Evolutionary conservation across 2,888 invertebrate genomes (phyloP), one percentile per base, ranked within the genome.

Genomic region (Xiphydria camelus): DNA sequence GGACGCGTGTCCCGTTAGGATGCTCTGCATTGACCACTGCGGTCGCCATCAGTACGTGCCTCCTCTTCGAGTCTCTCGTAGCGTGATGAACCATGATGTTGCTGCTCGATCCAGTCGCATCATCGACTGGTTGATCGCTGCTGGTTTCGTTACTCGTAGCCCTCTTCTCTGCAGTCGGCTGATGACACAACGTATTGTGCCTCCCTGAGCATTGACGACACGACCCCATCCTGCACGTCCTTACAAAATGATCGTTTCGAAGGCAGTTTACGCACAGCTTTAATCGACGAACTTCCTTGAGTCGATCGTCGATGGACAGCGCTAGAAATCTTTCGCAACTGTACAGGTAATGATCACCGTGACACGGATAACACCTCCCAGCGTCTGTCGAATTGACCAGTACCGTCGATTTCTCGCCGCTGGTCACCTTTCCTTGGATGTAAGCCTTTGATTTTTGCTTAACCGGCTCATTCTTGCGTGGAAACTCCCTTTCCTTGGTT

Each of bases 111-210:
- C n/a, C n/a, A n/a, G n/a, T n/a, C n/a, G n/a, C n/a, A n/a, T n/a
- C n/a, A n/a, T n/a, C n/a, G n/a, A n/a, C n/a, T n/a, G n/a, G n/a
- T 3, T 9, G 15, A 2, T 31, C 3, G 3, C n/a, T n/a, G n/a
- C n/a, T n/a, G n/a, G n/a, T n/a, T n/a, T n/a, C n/a, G n/a, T n/a
- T n/a, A n/a, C n/a, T n/a, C n/a, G n/a, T n/a, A n/a, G n/a, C n/a
- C 40, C 4, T 36, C 17, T 14, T 44, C 18, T n/a, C 9, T 7
- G 1, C n/a, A 3, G 20, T 39, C 31, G 26, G 20, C 2, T 23
- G 35, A 18, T 47, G 47, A 26, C 32, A 41, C 38, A 51, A 20
- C 3, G 51, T 53, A 7, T 53, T 53, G 45, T 51, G 46, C 23
- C 31, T 36, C 22, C 38, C 41, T 3, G 35, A 19, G 21, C 51